Conservation (phyloP, 1,140 invertebrate genomes). For the Hirudo medicinalis region DNA sequence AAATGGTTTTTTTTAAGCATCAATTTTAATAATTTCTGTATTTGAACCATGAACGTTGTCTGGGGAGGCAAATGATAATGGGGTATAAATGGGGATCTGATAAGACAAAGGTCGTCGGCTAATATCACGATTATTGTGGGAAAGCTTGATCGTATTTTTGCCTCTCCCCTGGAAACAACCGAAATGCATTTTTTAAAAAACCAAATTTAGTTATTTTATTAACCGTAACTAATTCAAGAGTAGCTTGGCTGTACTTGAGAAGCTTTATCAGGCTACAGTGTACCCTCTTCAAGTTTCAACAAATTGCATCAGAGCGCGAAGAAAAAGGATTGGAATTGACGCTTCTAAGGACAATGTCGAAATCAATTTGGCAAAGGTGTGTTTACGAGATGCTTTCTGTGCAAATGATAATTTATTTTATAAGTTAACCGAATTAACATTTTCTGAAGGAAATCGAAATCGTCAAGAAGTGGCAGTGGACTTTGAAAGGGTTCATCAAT, state of each 20-base stretch:
- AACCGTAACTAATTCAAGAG: background rate
- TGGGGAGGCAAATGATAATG: too few relatives aligned
- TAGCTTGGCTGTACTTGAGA: background rate
- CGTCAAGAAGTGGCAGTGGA: slow-evolving; percentile 2
- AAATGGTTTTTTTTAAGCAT: too few relatives aligned
- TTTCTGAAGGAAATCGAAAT: background rate
- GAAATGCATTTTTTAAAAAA: background rate
- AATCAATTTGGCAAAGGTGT: background rate
- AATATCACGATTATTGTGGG: too few relatives aligned
- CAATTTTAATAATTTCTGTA: too few relatives aligned
- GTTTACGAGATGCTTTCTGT: background rate
- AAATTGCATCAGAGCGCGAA: background rate
- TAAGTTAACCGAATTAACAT: background rate
- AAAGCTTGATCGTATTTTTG: too few relatives aligned
- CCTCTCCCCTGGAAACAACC: background rate
- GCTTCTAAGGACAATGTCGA: background rate
- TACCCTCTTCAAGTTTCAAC: background rate
- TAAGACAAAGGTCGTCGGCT: background rate
- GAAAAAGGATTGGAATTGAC: background rate
- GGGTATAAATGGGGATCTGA: too few relatives aligned
- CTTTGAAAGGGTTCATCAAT: background rate
- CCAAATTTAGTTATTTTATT: background rate
- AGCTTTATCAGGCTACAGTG: background rate
- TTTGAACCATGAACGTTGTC: too few relatives aligned
- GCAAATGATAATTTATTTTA: background rate